Percentiles rank a stretch among this genome's conserved stretches.
Evolutionary conservation across 2,888 invertebrate genomes (phyloP).

Genomic region (Xylocampa areola): DNA sequence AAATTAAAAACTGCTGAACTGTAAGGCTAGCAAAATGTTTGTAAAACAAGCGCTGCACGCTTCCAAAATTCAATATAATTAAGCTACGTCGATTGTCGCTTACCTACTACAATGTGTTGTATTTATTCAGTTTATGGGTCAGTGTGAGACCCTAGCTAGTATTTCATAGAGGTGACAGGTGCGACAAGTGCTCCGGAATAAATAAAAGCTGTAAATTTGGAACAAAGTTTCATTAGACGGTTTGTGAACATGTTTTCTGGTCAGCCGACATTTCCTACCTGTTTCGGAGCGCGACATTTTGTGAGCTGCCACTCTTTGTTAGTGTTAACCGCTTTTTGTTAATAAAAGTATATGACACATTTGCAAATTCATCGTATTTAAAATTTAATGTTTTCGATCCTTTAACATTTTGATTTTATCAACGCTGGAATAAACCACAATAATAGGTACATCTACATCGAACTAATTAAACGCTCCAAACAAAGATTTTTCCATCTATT

Average conservation of each 20-base stretch:
- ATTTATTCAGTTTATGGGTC: constrained; percentile 11
- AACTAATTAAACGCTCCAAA: too few species aligned
- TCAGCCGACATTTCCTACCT: constrained; percentile 23
- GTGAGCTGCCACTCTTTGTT: constrained; percentile 1
- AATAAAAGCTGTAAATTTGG: constrained; percentile 37
- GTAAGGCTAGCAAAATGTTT: constrained; percentile 32
- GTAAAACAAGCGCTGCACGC: constrained; percentile 23
- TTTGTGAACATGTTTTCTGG: constrained; percentile 37
- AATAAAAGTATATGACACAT: neutral
- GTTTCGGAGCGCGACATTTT: constrained; percentile 24
- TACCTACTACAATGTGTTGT: constrained; percentile 16
- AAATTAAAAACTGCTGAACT: constrained; percentile 33
- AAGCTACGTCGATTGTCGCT: constrained; percentile 20
- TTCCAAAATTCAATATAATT: constrained; percentile 24
- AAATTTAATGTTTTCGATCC: constrained; percentile 7
- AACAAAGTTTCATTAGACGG: constrained; percentile 33
- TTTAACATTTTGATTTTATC: too few species aligned
- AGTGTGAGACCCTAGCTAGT: constrained; percentile 10
- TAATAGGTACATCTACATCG: too few species aligned
- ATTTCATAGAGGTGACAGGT: constrained; percentile 37
- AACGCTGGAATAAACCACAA: too few species aligned
- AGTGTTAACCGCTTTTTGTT: constrained; percentile 4
- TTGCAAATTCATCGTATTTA: neutral
- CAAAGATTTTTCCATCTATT: too few species aligned
- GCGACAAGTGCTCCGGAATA: constrained; percentile 34